Conservation (phyloP, 1,140 invertebrate genomes). For the Radopholus similis region DNA sequence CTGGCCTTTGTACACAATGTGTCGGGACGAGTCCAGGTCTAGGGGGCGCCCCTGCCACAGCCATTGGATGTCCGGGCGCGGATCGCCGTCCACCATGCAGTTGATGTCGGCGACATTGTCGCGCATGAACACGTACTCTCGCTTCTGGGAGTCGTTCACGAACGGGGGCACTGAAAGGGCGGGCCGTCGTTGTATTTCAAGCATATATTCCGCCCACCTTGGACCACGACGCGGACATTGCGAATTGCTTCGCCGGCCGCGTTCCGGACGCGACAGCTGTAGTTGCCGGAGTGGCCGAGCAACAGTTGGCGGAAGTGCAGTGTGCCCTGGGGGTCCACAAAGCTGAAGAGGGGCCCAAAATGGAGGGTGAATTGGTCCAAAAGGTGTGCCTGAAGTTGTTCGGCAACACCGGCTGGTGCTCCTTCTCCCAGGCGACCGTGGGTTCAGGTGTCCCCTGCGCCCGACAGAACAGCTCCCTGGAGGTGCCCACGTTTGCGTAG, state of each 20-base stretch:
- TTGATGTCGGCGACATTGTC: slow-evolving; percentile 27
- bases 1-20: slow-evolving; percentile 7
- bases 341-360: background rate
- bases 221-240: slow-evolving; percentile 21
- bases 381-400: background rate
- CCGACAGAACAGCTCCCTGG: slow-evolving; percentile 61
- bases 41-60: slow-evolving; percentile 9
- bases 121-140: slow-evolving; percentile 1
- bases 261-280: slow-evolving; percentile 77
- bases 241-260: slow-evolving; percentile 69
- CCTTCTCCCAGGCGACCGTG: slow-evolving; percentile 60
- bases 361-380: background rate
- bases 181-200: background rate
- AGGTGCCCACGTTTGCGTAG: slow-evolving; percentile 37
- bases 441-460: slow-evolving; percentile 63
- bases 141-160: background rate
- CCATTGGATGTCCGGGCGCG: slow-evolving; percentile 59
- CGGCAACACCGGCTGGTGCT: slow-evolving; percentile 29
- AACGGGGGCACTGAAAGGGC: slow-evolving; percentile 13
- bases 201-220: slow-evolving; percentile 8
- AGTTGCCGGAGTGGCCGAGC: slow-evolving; percentile 69
- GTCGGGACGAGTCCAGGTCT: slow-evolving; percentile 28
- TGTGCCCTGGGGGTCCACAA: background rate
- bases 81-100: slow-evolving; percentile 58
- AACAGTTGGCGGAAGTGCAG: slow-evolving; percentile 31